phyloP scores from a whole-genome alignment of 2,113 vertebrate species.

The Corydoras maculifer region DNA sequence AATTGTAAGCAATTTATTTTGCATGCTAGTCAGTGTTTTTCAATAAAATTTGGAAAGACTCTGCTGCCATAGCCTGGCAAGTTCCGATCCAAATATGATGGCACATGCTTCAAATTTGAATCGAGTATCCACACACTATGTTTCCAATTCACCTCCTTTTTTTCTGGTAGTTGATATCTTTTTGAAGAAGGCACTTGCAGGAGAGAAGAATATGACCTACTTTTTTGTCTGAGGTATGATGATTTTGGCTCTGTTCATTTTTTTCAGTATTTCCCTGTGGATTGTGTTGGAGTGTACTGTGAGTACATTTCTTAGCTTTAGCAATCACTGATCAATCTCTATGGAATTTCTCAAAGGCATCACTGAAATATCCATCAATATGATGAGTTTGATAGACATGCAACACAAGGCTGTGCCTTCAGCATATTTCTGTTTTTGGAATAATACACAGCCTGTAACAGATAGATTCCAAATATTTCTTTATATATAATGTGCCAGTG shows the following conservation, averaged over 20 bases:
- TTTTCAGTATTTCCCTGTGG: neutral
- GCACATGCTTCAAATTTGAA: slow-evolving; percentile 23
- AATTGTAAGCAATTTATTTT: too few relatives aligned
- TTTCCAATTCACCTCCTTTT: slow-evolving; percentile 6
- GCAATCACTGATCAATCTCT: too few relatives aligned
- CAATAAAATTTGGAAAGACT: too few relatives aligned
- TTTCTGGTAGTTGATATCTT: slow-evolving; percentile 25
- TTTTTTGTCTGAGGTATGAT: slow-evolving; percentile 21
- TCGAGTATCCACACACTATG: slow-evolving; percentile 26
- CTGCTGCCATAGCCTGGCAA: neutral
- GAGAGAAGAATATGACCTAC: slow-evolving; percentile 28
- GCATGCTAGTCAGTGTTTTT: too few relatives aligned
- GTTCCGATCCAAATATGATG: slow-evolving; percentile 5
- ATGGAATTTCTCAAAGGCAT: neutral
- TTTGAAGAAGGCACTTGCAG: neutral
- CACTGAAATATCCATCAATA: neutral
- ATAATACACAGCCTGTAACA: neutral
- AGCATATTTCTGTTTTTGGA: slow-evolving; percentile 1
- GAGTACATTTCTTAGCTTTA: neutral
- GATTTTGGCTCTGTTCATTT: neutral
- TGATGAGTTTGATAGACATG: neutral
- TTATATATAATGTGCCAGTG: too few relatives aligned
- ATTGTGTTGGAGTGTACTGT: too few relatives aligned
- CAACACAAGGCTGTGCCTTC: slow-evolving; percentile 6
- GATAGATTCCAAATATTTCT: neutral